Conservation (phyloP, 2,113 vertebrate species). For the Ctenomys sociabilis region DNA sequence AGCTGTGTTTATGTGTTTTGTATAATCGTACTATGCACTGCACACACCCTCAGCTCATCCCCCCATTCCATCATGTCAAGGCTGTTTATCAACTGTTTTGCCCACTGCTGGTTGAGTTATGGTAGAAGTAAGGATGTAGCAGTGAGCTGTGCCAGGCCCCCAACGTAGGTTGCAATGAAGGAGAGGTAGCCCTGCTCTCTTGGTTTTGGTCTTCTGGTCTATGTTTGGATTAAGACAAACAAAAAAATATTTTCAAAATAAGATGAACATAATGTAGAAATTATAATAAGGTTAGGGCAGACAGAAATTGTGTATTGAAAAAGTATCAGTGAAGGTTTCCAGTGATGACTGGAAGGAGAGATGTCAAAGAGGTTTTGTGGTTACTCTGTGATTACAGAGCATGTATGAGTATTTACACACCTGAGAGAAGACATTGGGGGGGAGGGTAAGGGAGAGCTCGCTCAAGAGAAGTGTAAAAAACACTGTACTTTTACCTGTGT, state of each 20-base stretch:
- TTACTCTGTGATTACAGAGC: background rate
- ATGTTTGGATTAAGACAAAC: constrained; percentile 25
- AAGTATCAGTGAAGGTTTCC: background rate
- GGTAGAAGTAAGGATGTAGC: background rate
- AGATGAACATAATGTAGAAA: constrained; percentile 10
- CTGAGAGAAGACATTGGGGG: background rate
- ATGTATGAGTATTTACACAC: background rate
- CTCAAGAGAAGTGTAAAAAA: background rate
- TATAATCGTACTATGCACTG: background rate
- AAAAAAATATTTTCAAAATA: constrained; percentile 46
- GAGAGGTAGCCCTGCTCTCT: background rate
- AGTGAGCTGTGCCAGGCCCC: background rate
- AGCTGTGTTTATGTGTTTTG: background rate
- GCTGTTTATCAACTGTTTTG: background rate
- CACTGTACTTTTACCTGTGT: background rate
- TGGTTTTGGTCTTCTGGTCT: background rate
- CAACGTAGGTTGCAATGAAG: background rate
- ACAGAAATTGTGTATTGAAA: background rate
- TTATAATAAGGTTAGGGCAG: background rate
- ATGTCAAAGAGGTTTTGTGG: background rate
- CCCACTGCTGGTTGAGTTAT: background rate
- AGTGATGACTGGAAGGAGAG: background rate
- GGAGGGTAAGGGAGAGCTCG: background rate
- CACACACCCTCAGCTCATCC: background rate
- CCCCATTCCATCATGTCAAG: background rate